phyloP scores from a whole-genome alignment of 2,797 vertebrate genomes.

The Thaleichthys pacificus region DNA sequence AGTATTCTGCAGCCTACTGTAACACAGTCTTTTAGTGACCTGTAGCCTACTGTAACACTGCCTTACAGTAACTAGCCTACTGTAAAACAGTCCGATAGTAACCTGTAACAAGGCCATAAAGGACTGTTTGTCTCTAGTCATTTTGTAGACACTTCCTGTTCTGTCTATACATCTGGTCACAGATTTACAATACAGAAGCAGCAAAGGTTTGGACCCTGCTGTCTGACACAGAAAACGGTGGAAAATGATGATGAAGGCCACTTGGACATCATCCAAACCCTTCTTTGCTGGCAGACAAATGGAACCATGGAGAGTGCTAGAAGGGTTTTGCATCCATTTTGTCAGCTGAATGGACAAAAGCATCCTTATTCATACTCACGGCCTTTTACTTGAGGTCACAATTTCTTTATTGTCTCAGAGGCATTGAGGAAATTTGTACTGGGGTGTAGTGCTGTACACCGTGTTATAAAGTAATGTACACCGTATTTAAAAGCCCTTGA shows the following conservation, averaged over 20 bases:
- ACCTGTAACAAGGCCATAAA: background rate
- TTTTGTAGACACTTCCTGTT: background rate
- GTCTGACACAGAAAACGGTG: slow-evolving; percentile 31
- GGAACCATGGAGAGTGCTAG: slow-evolving; percentile 5
- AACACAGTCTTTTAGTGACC: background rate
- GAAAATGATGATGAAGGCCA: slow-evolving; percentile 18
- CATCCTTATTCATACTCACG: background rate
- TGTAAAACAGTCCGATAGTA: background rate
- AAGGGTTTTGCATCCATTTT: slow-evolving; percentile 10
- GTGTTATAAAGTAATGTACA: background rate
- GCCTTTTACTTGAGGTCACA: background rate
- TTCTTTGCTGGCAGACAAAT: slow-evolving; percentile 16
- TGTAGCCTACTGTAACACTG: background rate
- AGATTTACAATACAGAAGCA: slow-evolving; percentile 2
- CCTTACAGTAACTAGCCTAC: background rate
- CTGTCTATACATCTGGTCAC: background rate
- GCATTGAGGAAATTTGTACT: background rate
- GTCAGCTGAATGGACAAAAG: slow-evolving; percentile 9
- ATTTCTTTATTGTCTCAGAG: slow-evolving; percentile 8
- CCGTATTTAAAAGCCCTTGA: slow-evolving; percentile 37
- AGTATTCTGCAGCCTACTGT: no score
- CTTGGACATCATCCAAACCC: slow-evolving; percentile 6
- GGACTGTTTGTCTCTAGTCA: background rate
- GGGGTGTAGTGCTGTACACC: background rate
- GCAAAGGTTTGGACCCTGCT: slow-evolving; percentile 2